Base-by-base conservation (phyloP, 2,113 vertebrate genomes). In the Emydura subglobosa region DNA sequence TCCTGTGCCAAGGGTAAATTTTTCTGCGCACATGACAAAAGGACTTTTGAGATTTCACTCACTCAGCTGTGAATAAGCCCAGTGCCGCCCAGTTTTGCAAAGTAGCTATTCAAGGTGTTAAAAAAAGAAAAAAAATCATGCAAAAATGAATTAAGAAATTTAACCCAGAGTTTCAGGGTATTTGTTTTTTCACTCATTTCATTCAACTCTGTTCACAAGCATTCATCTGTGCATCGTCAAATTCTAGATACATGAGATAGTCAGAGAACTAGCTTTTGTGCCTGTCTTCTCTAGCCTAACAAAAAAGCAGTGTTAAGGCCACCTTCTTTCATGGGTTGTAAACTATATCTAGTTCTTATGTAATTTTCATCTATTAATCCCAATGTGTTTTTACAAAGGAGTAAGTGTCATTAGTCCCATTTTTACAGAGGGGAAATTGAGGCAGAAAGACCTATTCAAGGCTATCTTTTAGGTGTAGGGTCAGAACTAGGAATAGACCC, bases 281-380 rank as follows among this genome's bases (percentile, higher is more conserved):
- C 24, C 42, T 1, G 13, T 6, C 61, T 39, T 0, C 22, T 3
- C 6, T 1, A 42, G 0, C 1, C 0, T 3, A n/a, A 19, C 29
- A 31, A 76, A 24, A 5, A 6, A 78, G 83, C 0, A 6, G 7
- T 12, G 0, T 81, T 0, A 2, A 74, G 5, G 16, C 44, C 0
- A 0, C 47, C 88, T 57, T 17, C 25, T 80, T 34, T 61, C 59
- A 29, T 19, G 34, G 7, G 16, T 34, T 68, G 61, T 68, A 68
- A 1, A 16, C 0, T 51, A 79, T 54, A 9, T 21, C 44, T 2
- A 1, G 4, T 22, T 68, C 29, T 29, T 1, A 3, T 13, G 3
- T 0, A 0, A 14, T 49, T 12, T 78, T 72, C 78, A 34, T 68
- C 61, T 17, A 1, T 1, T 0, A 10, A 2, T 49, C 29, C 55